A percentile compares a stretch with the other conserved stretches of the same genome.
Evolutionary conservation across 2,888 invertebrate genomes (phyloP).

Genomic region (Drosophila nigritarsus): DNA sequence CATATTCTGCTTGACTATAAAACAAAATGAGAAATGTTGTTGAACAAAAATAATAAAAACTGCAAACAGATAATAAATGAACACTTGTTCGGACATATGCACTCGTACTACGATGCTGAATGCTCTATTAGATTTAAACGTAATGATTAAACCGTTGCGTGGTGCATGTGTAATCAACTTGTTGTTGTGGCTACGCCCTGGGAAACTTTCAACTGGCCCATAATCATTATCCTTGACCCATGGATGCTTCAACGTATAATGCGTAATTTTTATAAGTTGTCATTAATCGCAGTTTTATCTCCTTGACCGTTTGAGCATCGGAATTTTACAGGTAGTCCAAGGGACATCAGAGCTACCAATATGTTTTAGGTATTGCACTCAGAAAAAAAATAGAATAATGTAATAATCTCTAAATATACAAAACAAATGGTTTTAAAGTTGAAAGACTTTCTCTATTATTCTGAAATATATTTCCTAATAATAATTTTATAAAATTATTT

Average conservation of each 20-base stretch:
- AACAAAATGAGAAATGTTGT: conserved; percentile 80
- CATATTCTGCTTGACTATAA: conserved; percentile 59
- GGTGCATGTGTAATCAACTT: conserved; percentile 56
- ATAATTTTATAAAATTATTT: not conserved
- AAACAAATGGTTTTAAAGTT: not conserved
- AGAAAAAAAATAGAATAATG: not conserved
- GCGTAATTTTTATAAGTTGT: conserved; percentile 58
- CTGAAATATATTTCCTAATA: not conserved
- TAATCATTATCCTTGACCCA: conserved; percentile 73
- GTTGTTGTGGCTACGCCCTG: conserved; percentile 25
- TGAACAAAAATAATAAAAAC: conserved; percentile 49
- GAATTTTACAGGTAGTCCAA: conserved; percentile 44
- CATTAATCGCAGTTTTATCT: conserved; percentile 40
- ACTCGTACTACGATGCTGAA: conserved; percentile 29
- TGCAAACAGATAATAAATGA: conserved; percentile 21
- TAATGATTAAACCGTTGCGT: conserved; percentile 70
- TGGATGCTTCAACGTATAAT: conserved; percentile 40
- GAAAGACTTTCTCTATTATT: no score
- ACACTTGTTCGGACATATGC: conserved; percentile 32
- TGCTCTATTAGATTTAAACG: conserved; percentile 73
- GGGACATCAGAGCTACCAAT: conserved; percentile 2
- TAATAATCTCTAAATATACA: not conserved
- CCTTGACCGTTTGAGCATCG: conserved; percentile 13
- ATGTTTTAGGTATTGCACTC: not conserved
- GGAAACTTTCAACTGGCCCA: conserved; percentile 54